Evolutionary conservation across 2,797 vertebrate genomes (phyloP).

Genomic region (Mionectes olivaceus): DNA sequence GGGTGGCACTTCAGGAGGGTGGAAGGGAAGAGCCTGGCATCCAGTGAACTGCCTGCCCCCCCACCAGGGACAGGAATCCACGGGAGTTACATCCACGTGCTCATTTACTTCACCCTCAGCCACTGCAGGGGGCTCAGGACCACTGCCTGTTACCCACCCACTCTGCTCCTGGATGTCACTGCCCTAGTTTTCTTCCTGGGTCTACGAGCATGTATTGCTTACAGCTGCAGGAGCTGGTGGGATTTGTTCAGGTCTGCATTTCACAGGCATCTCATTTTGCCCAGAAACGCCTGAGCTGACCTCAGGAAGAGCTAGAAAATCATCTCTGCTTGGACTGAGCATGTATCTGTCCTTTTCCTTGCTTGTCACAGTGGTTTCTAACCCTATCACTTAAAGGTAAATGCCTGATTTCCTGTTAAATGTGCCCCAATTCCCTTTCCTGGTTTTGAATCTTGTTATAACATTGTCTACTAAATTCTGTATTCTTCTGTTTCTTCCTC

Average conservation of each 20-base stretch:
- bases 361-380: neutral
- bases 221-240: neutral
- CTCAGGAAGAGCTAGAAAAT: neutral
- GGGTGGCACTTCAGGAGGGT: constrained; percentile 77
- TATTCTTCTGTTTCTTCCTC: neutral
- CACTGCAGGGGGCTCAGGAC: neutral
- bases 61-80: neutral
- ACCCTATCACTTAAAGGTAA: neutral
- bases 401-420: neutral
- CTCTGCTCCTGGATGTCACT: neutral
- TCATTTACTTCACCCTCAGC: neutral
- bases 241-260: neutral
- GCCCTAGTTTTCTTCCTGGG: neutral
- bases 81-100: neutral
- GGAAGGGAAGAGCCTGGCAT: constrained; percentile 47
- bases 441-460: neutral
- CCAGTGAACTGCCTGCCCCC: constrained; percentile 34
- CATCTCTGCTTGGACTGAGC: neutral
- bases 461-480: neutral
- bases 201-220: neutral
- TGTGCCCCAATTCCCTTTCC: neutral
- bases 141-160: neutral
- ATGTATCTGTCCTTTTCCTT: neutral
- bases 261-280: neutral
- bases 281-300: neutral